Conservation (phyloP, 2,797 vertebrate genomes). For the Basileuterus tristriatus region DNA sequence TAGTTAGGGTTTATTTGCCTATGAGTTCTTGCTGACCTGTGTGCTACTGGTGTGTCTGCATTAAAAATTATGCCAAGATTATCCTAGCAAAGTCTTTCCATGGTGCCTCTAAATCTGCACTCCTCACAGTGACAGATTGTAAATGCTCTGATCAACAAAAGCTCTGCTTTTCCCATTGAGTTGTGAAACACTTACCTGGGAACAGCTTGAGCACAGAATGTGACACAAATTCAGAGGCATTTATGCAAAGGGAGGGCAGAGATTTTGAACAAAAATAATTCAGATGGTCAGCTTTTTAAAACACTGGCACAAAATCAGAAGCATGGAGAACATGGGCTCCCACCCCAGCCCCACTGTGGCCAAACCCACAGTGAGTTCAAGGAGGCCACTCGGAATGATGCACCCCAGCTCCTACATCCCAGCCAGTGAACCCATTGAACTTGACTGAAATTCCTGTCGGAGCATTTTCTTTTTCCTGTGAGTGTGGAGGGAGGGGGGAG, state of each 20-base stretch:
- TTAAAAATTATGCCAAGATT: neutral
- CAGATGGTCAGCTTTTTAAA: neutral
- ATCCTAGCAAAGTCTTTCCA: neutral
- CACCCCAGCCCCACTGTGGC: neutral
- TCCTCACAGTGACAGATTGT: neutral
- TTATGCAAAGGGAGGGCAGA: neutral
- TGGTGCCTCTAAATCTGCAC: neutral
- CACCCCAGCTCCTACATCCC: constrained; percentile 3
- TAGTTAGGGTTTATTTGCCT: neutral
- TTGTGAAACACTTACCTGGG: constrained; percentile 28
- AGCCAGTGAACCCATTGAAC: constrained; percentile 71
- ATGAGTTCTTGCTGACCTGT: neutral
- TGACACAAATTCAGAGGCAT: neutral
- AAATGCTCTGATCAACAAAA: constrained; percentile 13
- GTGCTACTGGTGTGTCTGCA: neutral
- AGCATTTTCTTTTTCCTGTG: constrained; percentile 71
- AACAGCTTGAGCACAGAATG: constrained; percentile 18
- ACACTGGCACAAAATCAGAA: neutral
- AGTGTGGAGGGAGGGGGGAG: constrained; percentile 64
- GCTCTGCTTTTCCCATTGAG: neutral
- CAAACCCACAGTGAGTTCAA: neutral
- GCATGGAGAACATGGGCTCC: neutral
- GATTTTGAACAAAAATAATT: neutral
- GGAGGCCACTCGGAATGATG: neutral
- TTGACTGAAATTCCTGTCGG: constrained; percentile 65